Percentiles rank a stretch among this genome's conserved stretches.
Conservation (phyloP, 2,888 invertebrate species). For the Seira musarum region DNA sequence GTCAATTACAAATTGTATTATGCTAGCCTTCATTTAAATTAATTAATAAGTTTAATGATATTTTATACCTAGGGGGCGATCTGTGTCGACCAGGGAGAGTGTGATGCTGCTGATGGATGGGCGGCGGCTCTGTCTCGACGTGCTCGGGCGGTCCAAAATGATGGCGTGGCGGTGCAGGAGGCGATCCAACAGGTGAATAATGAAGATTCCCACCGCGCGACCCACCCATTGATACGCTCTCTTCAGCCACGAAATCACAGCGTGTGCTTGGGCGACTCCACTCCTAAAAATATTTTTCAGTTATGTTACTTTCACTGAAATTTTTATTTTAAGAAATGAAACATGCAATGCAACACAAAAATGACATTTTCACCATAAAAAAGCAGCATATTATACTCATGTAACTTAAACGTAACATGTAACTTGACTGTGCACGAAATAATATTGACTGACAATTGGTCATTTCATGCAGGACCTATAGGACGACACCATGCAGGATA, state of each 20-base stretch:
- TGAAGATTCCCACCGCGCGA: conserved; percentile 68
- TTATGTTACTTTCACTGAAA: too few species aligned
- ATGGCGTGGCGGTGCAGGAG: conserved; percentile 69
- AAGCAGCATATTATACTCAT: too few species aligned
- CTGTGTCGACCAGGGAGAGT: conserved; percentile 70
- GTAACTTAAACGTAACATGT: too few species aligned
- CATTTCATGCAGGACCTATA: too few species aligned
- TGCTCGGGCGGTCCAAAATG: conserved; percentile 69
- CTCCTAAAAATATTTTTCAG: conserved; percentile 62
- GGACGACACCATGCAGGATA: too few species aligned
- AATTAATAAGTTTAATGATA: too few species aligned
- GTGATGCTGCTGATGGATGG: conserved; percentile 70
- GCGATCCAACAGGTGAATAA: conserved; percentile 70
- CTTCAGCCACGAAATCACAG: conserved; percentile 70
- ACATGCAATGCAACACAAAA: too few species aligned
- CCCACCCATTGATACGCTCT: conserved; percentile 69
- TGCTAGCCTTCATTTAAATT: too few species aligned
- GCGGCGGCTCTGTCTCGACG: conserved; percentile 66
- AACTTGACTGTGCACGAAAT: too few species aligned
- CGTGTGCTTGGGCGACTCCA: conserved; percentile 70
- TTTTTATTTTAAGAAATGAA: not conserved
- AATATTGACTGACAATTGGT: too few species aligned
- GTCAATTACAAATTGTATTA: too few species aligned
- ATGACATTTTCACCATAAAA: not conserved
- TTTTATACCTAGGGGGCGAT: conserved; percentile 65